Evolutionary conservation across 2,888 invertebrate genomes (phyloP).

Genomic region (Alloplasta piceator): DNA sequence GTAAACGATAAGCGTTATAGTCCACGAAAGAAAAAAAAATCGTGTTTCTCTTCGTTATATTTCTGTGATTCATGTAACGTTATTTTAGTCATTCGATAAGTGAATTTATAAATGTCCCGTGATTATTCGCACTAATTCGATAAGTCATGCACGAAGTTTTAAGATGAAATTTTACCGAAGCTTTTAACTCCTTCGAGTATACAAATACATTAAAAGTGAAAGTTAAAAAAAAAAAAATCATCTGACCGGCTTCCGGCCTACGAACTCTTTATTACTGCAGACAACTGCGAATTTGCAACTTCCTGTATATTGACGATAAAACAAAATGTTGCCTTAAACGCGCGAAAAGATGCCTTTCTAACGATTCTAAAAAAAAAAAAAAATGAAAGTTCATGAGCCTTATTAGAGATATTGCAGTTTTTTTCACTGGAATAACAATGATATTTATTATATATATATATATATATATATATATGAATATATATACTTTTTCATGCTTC

Average conservation of each 20-base stretch:
- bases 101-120: slow-evolving; percentile 49
- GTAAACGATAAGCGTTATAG: slow-evolving; percentile 20
- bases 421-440: slow-evolving; percentile 20
- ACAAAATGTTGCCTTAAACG: slow-evolving; percentile 61
- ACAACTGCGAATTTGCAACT: slow-evolving; percentile 34
- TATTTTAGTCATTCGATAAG: slow-evolving; percentile 61
- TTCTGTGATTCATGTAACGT: slow-evolving; percentile 62
- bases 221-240: too few species aligned
- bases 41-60: slow-evolving; percentile 47
- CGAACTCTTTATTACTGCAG: slow-evolving; percentile 11
- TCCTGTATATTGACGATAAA: slow-evolving; percentile 42
- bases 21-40: slow-evolving; percentile 18
- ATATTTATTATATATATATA: too few species aligned
- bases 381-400: slow-evolving; percentile 59
- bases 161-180: slow-evolving; percentile 40
- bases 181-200: slow-evolving; percentile 27
- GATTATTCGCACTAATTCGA: slow-evolving; percentile 56
- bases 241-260: too few species aligned
- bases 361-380: slow-evolving; percentile 54
- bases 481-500: slow-evolving; percentile 39
- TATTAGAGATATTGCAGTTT: slow-evolving; percentile 50
- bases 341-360: slow-evolving; percentile 62
- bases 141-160: slow-evolving; percentile 42
- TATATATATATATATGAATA: too few species aligned
- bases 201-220: slow-evolving; percentile 1